Conservation (phyloP, 2,113 vertebrate genomes). For the Trichechus manatus region DNA sequence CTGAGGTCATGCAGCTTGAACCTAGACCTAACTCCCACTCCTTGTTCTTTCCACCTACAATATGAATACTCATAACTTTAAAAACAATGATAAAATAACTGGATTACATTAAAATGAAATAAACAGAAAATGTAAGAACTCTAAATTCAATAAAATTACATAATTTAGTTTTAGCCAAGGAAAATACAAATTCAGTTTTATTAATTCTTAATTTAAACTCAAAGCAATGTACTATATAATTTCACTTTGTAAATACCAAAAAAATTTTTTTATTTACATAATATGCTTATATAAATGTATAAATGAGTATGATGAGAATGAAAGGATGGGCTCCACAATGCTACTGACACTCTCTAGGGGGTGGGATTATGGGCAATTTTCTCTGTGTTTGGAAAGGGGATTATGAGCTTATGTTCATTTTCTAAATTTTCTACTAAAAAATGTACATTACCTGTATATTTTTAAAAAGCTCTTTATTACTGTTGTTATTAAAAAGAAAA, state of each 20-base stretch:
- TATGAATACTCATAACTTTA: not conserved
- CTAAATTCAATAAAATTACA: not conserved
- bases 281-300: not conserved
- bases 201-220: not conserved
- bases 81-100: slow-evolving; percentile 27
- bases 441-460: not conserved
- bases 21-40: not conserved
- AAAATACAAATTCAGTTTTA: not conserved
- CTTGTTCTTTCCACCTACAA: not conserved
- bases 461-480: not conserved
- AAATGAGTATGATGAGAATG: not conserved
- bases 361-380: not conserved
- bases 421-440: not conserved
- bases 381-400: not conserved
- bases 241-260: not conserved
- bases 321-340: not conserved
- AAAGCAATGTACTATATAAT: not conserved
- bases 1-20: not conserved
- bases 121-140: not conserved
- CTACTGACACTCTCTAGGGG: not conserved
- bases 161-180: not conserved
- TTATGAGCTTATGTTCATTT: not conserved
- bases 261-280: not conserved
- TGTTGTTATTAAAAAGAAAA: not conserved
- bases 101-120: slow-evolving; percentile 33